Base-by-base conservation (phyloP, 2,113 vertebrate species). In the Phylloscopus whistleri region DNA sequence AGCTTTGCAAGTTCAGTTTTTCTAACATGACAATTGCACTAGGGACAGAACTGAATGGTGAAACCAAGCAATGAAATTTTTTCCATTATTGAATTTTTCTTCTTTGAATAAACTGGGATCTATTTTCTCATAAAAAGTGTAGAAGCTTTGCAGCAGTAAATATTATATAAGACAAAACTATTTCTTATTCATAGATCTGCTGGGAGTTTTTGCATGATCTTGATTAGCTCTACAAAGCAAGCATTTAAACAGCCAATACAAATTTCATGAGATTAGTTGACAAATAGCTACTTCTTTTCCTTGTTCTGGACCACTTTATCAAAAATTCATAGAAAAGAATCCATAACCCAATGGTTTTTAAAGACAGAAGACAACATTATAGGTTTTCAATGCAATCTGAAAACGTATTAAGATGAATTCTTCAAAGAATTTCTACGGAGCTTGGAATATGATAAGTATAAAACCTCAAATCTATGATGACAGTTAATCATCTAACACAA, bases 171-270 rank as follows among this genome's bases (percentile, higher is more conserved):
- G 41, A 24, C 24, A 76, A 94, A 90, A 67, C 16, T 67, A 69
- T 80, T 76, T 82, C 70, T 91, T 84, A 80, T 91, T 90, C 68
- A 86, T 74, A 78, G 33, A 85, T 82, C 70, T 90, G n/a, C 51
- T 83, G 59, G 19, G 67, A 89, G 23, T 93, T 95, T 94, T 82
- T 69, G 20, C 43, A 59, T 66, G 51, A 69, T 89, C 22, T 80
- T 46, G 20, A 81, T 87, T 74, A 94, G n/a, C 24, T 91, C 30
- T 86, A 52, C 30, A 80, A 85, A 74, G 30, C 30, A 80, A 73
- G 12, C n/a, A 67, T 73, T 87, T 85, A 74, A 91, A 90, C 35
- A 81, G 15, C 9, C 75, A 75, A 76, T 44, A 48, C 39, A 59
- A 76, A 67, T 58, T 85, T 80, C 30, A 66, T 69, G 21, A 82